Conservation (phyloP, 2,888 invertebrate genomes). For the Bembecia ichneumoniformis region DNA sequence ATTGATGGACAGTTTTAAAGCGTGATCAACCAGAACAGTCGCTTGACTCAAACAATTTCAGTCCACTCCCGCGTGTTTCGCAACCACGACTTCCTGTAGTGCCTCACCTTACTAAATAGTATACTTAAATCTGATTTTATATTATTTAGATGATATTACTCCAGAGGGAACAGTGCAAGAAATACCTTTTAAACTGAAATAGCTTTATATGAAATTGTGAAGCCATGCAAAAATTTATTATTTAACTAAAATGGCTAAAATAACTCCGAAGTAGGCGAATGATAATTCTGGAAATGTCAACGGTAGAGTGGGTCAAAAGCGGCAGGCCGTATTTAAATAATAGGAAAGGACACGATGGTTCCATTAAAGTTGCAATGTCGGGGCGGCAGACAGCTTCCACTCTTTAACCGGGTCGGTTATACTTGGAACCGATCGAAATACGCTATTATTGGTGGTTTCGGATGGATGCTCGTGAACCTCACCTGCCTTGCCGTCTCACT, state of each 20-base stretch:
- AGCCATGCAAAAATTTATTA: neutral
- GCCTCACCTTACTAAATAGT: no score
- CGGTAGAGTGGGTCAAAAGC: slow-evolving; percentile 44
- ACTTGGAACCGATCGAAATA: slow-evolving; percentile 59
- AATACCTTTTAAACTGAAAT: no score
- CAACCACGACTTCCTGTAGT: no score
- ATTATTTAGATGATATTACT: no score
- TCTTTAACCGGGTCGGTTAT: slow-evolving; percentile 52
- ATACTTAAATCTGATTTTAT: no score
- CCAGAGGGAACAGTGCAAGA: no score
- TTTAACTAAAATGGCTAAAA: neutral
- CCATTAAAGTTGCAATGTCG: slow-evolving; percentile 58
- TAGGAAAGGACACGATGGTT: slow-evolving; percentile 41
- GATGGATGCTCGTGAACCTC: slow-evolving; percentile 40
- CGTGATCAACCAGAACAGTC: no score
- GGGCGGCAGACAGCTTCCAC: slow-evolving; percentile 35
- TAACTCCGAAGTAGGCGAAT: slow-evolving; percentile 23
- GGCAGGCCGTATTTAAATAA: slow-evolving; percentile 55
- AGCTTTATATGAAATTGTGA: neutral
- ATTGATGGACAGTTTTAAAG: no score
- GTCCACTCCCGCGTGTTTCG: no score
- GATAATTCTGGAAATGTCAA: slow-evolving; percentile 46
- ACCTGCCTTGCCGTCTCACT: slow-evolving; percentile 25
- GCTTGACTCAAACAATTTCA: no score
- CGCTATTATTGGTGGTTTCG: slow-evolving; percentile 60